Evolutionary conservation across 2,888 invertebrate species (phyloP).

Genomic region (Torymus texanus): DNA sequence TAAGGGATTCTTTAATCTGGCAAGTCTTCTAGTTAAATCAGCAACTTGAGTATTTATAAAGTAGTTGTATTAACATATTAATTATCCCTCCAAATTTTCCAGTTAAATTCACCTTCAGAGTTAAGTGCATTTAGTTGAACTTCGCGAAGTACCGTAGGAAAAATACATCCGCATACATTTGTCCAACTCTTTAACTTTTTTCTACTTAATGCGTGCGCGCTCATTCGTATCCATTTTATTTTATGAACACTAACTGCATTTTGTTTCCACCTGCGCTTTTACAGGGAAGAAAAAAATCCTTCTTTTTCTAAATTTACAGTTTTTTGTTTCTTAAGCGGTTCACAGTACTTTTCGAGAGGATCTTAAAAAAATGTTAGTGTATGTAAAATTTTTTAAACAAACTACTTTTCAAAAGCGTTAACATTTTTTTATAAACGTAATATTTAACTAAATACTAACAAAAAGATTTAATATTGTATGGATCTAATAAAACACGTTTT

Average conservation of each 20-base stretch:
- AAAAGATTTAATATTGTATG: too few relatives aligned
- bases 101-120: conserved; percentile 39
- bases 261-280: conserved; percentile 13
- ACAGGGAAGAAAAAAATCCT: background rate
- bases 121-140: conserved; percentile 38
- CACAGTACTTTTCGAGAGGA: background rate
- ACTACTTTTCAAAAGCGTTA: too few relatives aligned
- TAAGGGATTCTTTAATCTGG: too few relatives aligned
- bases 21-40: too few relatives aligned
- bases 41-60: conserved; percentile 36
- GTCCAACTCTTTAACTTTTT: conserved; percentile 45
- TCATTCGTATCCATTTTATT: conserved; percentile 41
- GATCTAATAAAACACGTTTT: too few relatives aligned
- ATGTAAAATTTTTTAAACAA: too few relatives aligned
- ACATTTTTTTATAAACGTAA: too few relatives aligned
- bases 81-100: conserved; percentile 23
- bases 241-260: conserved; percentile 31
- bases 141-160: conserved; percentile 35
- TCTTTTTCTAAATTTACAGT: background rate
- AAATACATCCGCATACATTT: conserved; percentile 45
- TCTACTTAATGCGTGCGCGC: conserved; percentile 28
- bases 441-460: too few relatives aligned
- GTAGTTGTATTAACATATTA: conserved; percentile 40
- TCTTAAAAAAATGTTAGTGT: too few relatives aligned
- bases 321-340: background rate